Base-by-base conservation (phyloP, 2,888 invertebrate species). In the Heliconius aoede region DNA sequence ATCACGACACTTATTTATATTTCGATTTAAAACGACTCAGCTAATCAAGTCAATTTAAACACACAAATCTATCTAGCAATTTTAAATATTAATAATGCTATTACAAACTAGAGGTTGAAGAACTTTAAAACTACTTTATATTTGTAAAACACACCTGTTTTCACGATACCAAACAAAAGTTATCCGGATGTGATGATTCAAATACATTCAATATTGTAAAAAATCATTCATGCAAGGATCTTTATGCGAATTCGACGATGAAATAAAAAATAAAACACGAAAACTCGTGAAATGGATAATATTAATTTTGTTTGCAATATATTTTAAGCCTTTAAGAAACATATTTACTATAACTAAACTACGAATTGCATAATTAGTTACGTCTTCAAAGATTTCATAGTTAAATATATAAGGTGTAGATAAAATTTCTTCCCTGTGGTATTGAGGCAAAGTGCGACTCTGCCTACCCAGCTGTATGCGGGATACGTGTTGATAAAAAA, bases 181-280 rank as follows among this genome's bases (percentile, higher is more conserved):
- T 51, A 46, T 46, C 74, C 74, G 74, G 60, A 74, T 68, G 60
- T 68, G 60, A 68, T 60, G 74, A 8, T 68, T 68, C 65, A 68
- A 68, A 74, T 68, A 74, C 60, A 61, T 13, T 40, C 36, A 26
- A 72, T 68, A 40, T 74, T 68, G 68, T 74, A 40, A 68, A 74
- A 68, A 74, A 26, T 68, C 74, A 74, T 24, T 68, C 40, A 74
- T 68, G 60, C 68, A 68, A 68, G 30, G 32, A 67, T 46, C 24
- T 55, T 51, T 4, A 74, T 30, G 58, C 18, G 13, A 21, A 24
- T 13, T 28, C 18, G 11, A 55, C 11, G n/a, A 58, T 28, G 30
- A 36, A 28, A 67, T 28, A 36, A 13, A 28, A 15, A 67, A 55
- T n/a, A 15, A 74, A 67, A 74, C 64, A 55, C 4, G 18, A 9